Base-by-base conservation (phyloP, 2,797 vertebrate species). In the Benthosema pterotum region DNA sequence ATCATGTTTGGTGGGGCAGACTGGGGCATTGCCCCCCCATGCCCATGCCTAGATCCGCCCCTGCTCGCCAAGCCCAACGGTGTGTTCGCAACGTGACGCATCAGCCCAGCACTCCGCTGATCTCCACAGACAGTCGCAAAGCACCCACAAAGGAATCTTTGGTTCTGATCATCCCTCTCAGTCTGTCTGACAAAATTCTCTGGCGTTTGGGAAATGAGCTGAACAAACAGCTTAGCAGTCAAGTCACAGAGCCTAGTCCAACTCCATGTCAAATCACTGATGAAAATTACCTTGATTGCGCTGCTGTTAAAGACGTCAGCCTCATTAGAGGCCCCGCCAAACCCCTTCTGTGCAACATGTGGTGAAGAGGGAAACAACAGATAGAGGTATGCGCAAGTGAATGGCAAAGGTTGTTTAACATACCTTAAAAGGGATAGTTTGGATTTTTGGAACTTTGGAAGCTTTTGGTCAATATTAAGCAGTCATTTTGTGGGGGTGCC, bases 301-400 rank as follows among this genome's bases (percentile, higher is more conserved):
- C 47, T 32, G 52, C 32, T 11, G 51, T 60, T 5, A 38, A 38
- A 38, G 32, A 38, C 6, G 32, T 38, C 32, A 11, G 32, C 32
- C 32, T 52, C 9, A 65, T 49, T 55, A 42, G 32, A 25, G 43
- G 42, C 28, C 53, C 61, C 38, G 28, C 45, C 9, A 46, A 28
- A 72, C 48, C 42, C 70, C 52, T 79, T 71, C 52, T 79, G 65
- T 13, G 50, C 42, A 86, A 71, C 59, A 63, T 72, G 78, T 80
- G 72, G 49, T 78, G 54, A 19, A 53, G 55, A 53, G 71, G 71
- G 17, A 32, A 12, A 73, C 49, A 74, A 62, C 22, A 25, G 22
- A 25, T n/a, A n/a, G n/a, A 5, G 22, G 22, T 25, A 25, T 25
- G 22, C 22, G 3, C 22, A 25, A 25, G n/a, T 25, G 22, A 25